Base-by-base conservation (phyloP, 2,888 invertebrate species). In the Drosophila colorata region DNA sequence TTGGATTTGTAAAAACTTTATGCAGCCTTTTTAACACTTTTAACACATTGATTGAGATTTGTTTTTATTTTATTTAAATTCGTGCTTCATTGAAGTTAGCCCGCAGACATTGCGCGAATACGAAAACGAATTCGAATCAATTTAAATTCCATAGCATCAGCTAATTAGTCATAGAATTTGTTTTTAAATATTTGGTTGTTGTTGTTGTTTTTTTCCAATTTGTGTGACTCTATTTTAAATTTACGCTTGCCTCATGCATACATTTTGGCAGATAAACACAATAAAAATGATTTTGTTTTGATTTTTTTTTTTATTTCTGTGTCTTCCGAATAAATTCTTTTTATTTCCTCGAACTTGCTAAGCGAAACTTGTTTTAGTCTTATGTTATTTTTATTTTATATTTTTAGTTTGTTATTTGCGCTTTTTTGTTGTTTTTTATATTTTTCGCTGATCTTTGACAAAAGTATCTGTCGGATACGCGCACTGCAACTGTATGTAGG, bases 121-220 rank as follows among this genome's bases (percentile, higher is more conserved):
- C 20, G 20, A 64, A 57, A 46, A 51, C 28, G 41, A 69, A 58
- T 64, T 16, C 28, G 35, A 38, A 46, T 74, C 73, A 76, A 81
- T 78, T 88, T 59, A 78, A 75, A 80, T 84, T 83, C 78, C 87
- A 61, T 44, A 68, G 74, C 68, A 53, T 59, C 58, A 43, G 59
- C 78, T 80, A 87, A 83, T 83, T 86, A 83, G 88, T 83, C 83
- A 83, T 77, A 53, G 69, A 66, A 68, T 71, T 51, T 69, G 20
- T 49, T 37, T 40, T 33, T 14, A 28, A 41, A 41, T 18, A 16
- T 23, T 37, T 56, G 35, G 14, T 13, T 38, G 11, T 52, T 61
- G 40, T 49, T 49, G 9, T 28, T 53, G 18, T 18, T 52, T 37
- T 11, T 31, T 20, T 48, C 25, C 33, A 56, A 48, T 41, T 41